Percentiles rank a stretch among this genome's conserved stretches.
phyloP scores from a whole-genome alignment of 2,797 vertebrate genomes.

The Strix occidentalis region DNA sequence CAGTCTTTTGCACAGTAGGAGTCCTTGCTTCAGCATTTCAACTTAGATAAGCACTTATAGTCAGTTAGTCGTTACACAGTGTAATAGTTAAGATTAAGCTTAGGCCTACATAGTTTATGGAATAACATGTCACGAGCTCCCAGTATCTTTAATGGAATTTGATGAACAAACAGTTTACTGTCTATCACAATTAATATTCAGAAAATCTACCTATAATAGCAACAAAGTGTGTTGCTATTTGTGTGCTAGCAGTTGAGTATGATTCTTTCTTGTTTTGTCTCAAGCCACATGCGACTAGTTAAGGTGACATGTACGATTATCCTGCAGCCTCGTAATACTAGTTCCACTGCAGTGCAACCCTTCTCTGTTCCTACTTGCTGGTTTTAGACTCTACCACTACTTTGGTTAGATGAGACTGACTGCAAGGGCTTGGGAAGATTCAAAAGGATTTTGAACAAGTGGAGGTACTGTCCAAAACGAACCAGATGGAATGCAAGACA shows the following conservation, averaged over 20 bases:
- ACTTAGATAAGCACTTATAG: too few relatives aligned
- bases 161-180: too few relatives aligned
- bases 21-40: too few relatives aligned
- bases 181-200: too few relatives aligned
- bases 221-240: background rate
- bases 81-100: too few relatives aligned
- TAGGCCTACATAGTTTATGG: too few relatives aligned
- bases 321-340: background rate
- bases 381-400: background rate
- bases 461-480: background rate
- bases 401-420: background rate
- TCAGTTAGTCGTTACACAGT: too few relatives aligned
- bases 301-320: background rate
- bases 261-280: background rate
- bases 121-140: too few relatives aligned
- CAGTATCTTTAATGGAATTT: too few relatives aligned
- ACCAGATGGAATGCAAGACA: conserved; percentile 4
- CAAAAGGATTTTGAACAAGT: conserved; percentile 24
- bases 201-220: background rate
- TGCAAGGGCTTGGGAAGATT: background rate
- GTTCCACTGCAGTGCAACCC: background rate
- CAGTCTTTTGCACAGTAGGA: too few relatives aligned
- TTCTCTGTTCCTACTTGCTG: background rate
- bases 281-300: background rate
- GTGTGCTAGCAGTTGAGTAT: background rate